Base-by-base conservation (phyloP, 2,888 invertebrate genomes). In the Junonia oenone region DNA sequence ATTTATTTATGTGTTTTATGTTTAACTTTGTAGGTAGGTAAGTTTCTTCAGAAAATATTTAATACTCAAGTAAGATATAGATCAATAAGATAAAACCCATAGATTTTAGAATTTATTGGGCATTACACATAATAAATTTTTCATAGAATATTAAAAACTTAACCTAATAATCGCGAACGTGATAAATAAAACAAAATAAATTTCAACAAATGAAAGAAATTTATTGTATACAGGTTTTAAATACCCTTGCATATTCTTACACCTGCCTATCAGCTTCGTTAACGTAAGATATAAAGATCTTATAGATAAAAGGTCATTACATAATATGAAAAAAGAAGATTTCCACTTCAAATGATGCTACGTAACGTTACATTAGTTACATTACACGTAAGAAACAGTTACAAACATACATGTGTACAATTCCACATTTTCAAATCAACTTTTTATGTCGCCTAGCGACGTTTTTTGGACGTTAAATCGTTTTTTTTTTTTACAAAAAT, bases 171-270 rank as follows among this genome's bases (percentile, higher is more conserved):
- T 40, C 9, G n/a, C 13, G 3, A 45, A 15, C 9, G 31, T 31
- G 46, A 27, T 50, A 81, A 86, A 85, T 86, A 71, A 88, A 86
- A 89, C 84, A 81, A 72, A 78, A 68, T 64, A 71, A 70, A 71
- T 61, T 72, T 90, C 89, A 90, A 90, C 90, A 90, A 90, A 90
- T 90, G 89, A 90, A 90, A 89, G 90, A 87, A 90, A 86, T 90
- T 87, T 90, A 90, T 90, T 90, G 90, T 90, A 90, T 90, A 90
- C 89, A 90, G 90, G 90, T 89, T 89, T 88, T 88, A 87, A 89
- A 88, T 87, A 88, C 87, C 82, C 84, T 88, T 79, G 81, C 84
- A 81, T 82, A 79, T 79, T 78, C 80, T 79, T 78, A 84, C 83
- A 85, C 84, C 84, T 85, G 83, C 83, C 82, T 82, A 79, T 85